Evolutionary conservation across 2,113 vertebrate genomes (phyloP), one percentile per base, ranked within the genome.

Genomic region (Callionymus lyra): DNA sequence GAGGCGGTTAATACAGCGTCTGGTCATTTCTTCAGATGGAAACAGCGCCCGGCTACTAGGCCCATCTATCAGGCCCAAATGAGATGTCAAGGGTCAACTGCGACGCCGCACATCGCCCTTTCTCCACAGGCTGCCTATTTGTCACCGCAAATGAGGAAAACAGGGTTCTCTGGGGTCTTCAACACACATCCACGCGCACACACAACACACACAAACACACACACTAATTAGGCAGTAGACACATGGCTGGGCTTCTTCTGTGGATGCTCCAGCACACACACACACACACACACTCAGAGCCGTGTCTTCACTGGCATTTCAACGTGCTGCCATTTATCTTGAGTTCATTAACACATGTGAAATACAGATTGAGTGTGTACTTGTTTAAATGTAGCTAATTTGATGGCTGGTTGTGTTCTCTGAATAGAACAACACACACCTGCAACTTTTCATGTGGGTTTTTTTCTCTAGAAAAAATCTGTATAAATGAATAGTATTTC

Each of bases 141-240:
- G 76, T 81, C 80, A 71, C 2, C 62, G 43, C 59, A 78, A 79
- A 77, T 41, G 67, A 64, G 50, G 50, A 71, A 72, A 82, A 75
- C 57, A 58, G 38, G 10, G 27, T 55, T 47, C 56, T 68, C 40
- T 35, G 32, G 65, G 47, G 65, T 58, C 36, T 21, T 53, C 53
- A 59, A 57, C 63, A 64, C 44, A 42, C 34, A 49, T 44, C 49
- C 34, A 41, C 27, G 50, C 47, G 53, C 50, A 52, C 17, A 37
- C 16, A 44, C 36, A 43, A 13, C 6, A 19, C 14, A n/a, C 14
- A 42, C 19, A 35, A 16, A 45, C 41, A 38, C 13, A 50, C 42
- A 44, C 32, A 50, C 44, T 67, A 62, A 68, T 68, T 63, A 59
- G 59, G 38, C 16, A 47, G 35, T 17, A 34, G 40, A 52, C 51